A percentile compares a stretch with the other conserved stretches of the same genome.
Conservation (phyloP, 2,888 invertebrate species). For the Hyppa rectilinea region DNA sequence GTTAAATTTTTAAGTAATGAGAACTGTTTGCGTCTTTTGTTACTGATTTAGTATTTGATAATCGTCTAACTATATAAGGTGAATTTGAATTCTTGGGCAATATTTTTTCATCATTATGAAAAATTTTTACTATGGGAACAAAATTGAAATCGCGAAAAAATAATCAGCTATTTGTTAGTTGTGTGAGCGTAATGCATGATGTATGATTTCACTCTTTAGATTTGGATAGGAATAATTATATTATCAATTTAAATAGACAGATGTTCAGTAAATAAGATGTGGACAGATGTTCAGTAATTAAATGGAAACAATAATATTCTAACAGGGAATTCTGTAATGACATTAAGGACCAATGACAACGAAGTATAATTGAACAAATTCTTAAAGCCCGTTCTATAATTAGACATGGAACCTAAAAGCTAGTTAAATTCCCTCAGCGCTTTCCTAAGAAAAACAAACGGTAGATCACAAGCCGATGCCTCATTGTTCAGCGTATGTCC, state of each 20-base stretch:
- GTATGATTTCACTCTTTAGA: too few relatives aligned
- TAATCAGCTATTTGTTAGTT: too few relatives aligned
- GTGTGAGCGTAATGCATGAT: too few relatives aligned
- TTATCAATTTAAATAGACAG: not conserved
- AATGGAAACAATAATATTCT: not conserved
- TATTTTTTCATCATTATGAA: too few relatives aligned
- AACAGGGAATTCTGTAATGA: not conserved
- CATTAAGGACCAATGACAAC: not conserved
- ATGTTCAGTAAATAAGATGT: not conserved
- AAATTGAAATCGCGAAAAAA: too few relatives aligned
- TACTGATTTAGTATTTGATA: constrained; percentile 1
- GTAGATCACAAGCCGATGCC: constrained; percentile 25
- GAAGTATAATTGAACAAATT: not conserved
- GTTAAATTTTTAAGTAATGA: constrained; percentile 27
- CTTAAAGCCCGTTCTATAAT: constrained; percentile 7
- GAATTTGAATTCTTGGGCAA: too few relatives aligned
- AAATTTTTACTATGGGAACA: too few relatives aligned
- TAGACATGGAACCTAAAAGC: not conserved
- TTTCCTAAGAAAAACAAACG: constrained; percentile 42
- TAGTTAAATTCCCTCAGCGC: not conserved
- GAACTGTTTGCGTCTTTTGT: constrained; percentile 3
- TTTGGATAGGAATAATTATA: constrained; percentile 2
- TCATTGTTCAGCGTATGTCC: constrained; percentile 39
- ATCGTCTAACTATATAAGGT: not conserved
- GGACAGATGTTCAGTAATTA: too few relatives aligned